Percentiles rank a stretch among this genome's conserved stretches.
phyloP scores from a whole-genome alignment of 2,888 invertebrate species.

The Drosophila fulvimacula region DNA sequence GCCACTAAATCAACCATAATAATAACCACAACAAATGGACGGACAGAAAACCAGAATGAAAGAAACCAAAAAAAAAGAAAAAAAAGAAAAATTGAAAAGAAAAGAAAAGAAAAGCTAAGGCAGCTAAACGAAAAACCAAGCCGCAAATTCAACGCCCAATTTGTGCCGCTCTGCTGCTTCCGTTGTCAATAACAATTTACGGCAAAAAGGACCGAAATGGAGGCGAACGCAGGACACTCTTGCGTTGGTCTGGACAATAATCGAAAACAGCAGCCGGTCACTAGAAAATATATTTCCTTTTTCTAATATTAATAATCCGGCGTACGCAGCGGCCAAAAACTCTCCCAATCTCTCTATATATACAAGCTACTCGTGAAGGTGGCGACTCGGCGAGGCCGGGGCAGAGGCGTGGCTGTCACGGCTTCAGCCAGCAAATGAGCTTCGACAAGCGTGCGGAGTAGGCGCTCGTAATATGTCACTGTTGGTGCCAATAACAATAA shows the following conservation, averaged over 20 bases:
- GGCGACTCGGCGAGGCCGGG: not conserved
- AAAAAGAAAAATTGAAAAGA: constrained; percentile 15
- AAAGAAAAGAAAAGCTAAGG: constrained; percentile 29
- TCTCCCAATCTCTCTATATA: constrained; percentile 50
- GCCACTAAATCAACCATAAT: constrained; percentile 80
- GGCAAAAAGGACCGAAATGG: constrained; percentile 50
- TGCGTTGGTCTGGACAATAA: constrained; percentile 65
- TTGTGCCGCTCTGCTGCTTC: constrained; percentile 79
- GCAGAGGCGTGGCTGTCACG: not conserved
- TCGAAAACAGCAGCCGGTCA: constrained; percentile 81
- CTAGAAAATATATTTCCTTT: constrained; percentile 76
- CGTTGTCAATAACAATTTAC: constrained; percentile 82
- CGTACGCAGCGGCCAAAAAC: constrained; percentile 59
- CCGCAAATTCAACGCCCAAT: constrained; percentile 79
- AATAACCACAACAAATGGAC: constrained; percentile 78
- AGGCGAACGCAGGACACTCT: constrained; percentile 20
- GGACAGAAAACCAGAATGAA: constrained; percentile 16
- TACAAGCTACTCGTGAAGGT: not conserved
- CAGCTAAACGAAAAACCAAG: constrained; percentile 65
- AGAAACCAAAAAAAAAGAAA: constrained; percentile 16
- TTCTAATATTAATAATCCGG: constrained; percentile 78
- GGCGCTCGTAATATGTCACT: constrained; percentile 76
- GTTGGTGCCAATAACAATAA: constrained; percentile 82
- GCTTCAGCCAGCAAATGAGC: constrained; percentile 65
- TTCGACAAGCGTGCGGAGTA: constrained; percentile 57